A percentile compares a stretch with the other conserved stretches of the same genome.
These are phyloP conservation scores for Enteromius anoplus DNA, from an alignment of 2,797 vertebrate genomes.

Conservation along the genomic window DNA sequence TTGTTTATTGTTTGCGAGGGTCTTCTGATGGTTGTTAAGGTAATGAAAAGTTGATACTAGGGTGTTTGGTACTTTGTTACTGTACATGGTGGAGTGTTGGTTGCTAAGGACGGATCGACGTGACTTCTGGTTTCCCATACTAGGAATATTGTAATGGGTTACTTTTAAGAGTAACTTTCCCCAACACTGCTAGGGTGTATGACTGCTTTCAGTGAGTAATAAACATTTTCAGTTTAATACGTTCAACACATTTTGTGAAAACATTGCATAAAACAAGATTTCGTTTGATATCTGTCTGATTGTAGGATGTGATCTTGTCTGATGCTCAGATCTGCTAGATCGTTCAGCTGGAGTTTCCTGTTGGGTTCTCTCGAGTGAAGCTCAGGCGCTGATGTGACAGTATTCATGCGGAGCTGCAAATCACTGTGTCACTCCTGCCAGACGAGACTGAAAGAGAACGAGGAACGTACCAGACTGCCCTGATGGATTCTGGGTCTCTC, in stretches of 20 bases:
- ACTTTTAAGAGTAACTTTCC: no score
- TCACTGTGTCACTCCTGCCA: neutral
- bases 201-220: neutral
- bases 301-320: neutral
- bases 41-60: no score
- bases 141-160: no score
- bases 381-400: neutral
- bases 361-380: neutral
- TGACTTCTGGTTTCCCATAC: no score
- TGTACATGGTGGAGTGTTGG: no score
- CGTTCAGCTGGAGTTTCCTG: neutral
- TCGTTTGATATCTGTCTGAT: neutral
- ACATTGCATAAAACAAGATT: neutral
- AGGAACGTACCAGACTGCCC: conserved; percentile 82
- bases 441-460: neutral
- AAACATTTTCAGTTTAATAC: neutral
- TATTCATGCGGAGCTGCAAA: neutral
- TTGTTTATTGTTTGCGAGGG: no score
- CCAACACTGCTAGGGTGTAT: neutral
- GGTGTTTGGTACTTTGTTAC: neutral
- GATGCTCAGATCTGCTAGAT: neutral
- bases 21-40: no score
- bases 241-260: neutral
- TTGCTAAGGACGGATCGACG: neutral
- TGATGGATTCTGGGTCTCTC: conserved; percentile 94